Conservation (phyloP, 1,140 invertebrate species). For the Rhynchophorus ferrugineus region DNA sequence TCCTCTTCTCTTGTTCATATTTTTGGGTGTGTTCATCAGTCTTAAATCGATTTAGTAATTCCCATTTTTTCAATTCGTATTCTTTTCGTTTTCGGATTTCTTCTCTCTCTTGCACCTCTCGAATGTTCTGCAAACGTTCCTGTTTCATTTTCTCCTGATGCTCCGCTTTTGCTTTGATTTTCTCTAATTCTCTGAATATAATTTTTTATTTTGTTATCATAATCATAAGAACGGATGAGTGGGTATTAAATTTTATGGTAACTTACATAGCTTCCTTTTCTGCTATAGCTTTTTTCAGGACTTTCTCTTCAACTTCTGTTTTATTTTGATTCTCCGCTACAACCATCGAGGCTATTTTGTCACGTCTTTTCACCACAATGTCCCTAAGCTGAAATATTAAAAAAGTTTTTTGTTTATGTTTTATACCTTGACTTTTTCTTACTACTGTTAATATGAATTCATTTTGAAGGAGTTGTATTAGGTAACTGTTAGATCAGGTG, state of each 20-base stretch:
- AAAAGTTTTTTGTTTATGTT: too few relatives aligned
- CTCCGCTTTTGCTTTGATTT: constrained; percentile 15
- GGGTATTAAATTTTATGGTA: too few relatives aligned
- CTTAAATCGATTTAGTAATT: constrained; percentile 32
- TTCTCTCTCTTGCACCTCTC: constrained; percentile 20
- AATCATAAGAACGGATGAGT: too few relatives aligned
- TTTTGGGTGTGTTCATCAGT: constrained; percentile 36
- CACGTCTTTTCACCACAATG: constrained; percentile 10
- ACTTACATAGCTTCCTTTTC: constrained; percentile 25
- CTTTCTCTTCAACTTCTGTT: constrained; percentile 23
- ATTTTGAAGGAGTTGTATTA: too few relatives aligned
- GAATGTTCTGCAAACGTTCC: constrained; percentile 16
- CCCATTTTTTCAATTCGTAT: constrained; percentile 30
- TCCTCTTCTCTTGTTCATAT: constrained; percentile 35
- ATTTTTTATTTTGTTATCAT: background rate
- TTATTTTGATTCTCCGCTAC: constrained; percentile 23
- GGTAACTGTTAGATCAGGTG: too few relatives aligned
- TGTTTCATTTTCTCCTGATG: constrained; percentile 21
- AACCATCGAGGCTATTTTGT: constrained; percentile 16
- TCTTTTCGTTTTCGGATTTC: constrained; percentile 15
- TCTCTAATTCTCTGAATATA: constrained; percentile 21
- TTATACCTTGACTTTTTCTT: too few relatives aligned
- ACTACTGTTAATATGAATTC: too few relatives aligned
- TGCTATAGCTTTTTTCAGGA: constrained; percentile 20
- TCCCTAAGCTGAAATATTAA: constrained; percentile 22